Conservation (phyloP, 1,140 invertebrate genomes). For the Cydia fagiglandana region DNA sequence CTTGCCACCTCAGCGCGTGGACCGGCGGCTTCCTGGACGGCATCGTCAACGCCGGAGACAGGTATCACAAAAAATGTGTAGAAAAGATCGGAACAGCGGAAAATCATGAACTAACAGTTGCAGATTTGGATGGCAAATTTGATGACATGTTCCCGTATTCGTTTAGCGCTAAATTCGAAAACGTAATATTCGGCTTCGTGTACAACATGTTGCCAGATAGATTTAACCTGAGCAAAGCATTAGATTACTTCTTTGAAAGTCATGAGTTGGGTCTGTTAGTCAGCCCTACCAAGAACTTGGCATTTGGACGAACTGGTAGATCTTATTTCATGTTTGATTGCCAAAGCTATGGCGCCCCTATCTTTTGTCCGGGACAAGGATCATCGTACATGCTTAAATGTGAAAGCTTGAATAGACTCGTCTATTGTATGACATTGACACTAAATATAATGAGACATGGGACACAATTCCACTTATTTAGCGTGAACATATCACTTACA, state of each 20-base stretch:
- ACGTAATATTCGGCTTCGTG: constrained; percentile 80
- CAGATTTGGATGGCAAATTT: constrained; percentile 79
- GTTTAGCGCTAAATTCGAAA: constrained; percentile 79
- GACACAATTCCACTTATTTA: constrained; percentile 68
- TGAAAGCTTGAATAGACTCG: constrained; percentile 80
- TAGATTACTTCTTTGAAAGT: constrained; percentile 81
- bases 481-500: constrained; percentile 47
- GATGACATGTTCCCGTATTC: constrained; percentile 81
- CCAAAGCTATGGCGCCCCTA: constrained; percentile 79
- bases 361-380: constrained; percentile 80
- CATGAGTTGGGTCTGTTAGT: constrained; percentile 77
- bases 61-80: constrained; percentile 72
- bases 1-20: constrained; percentile 81
- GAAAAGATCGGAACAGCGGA: constrained; percentile 65
- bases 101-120: constrained; percentile 68
- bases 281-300: constrained; percentile 77
- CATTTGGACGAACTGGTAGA: constrained; percentile 78
- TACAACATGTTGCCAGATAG: constrained; percentile 79
- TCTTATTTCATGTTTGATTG: constrained; percentile 84
- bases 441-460: constrained; percentile 75
- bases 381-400: constrained; percentile 80
- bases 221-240: constrained; percentile 81
- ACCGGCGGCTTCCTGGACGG: constrained; percentile 81
- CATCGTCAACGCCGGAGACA: constrained; percentile 78
- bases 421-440: constrained; percentile 80